These are phyloP conservation scores for Cephus sareptanus DNA, from an alignment of 2,888 invertebrate species.

Conservation along the genomic window DNA sequence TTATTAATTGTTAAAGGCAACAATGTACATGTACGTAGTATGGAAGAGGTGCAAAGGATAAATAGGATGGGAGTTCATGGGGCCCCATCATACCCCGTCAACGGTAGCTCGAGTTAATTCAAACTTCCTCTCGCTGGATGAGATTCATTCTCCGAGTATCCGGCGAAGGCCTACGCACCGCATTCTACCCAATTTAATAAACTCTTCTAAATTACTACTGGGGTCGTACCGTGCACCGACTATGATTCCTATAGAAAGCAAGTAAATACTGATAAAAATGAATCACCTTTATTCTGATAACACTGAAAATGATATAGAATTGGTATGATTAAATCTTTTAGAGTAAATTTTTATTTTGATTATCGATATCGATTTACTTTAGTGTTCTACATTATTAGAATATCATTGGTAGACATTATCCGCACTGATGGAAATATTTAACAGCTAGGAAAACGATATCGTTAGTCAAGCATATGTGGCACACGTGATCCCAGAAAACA, in stretches of 20 bases:
- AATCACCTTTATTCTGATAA: not conserved
- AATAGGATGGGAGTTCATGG: conserved; percentile 40
- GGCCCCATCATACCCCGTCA: conserved; percentile 7
- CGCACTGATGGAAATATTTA: not conserved
- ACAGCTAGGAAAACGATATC: not conserved
- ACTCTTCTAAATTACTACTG: conserved; percentile 50
- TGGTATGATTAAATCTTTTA: not conserved
- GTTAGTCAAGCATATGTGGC: conserved; percentile 39
- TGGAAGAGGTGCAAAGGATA: conserved; percentile 34
- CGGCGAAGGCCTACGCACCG: conserved; percentile 61
- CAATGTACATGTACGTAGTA: not conserved
- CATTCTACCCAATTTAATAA: conserved; percentile 64
- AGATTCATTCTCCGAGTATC: conserved; percentile 65
- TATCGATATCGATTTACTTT: not conserved
- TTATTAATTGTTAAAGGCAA: not conserved
- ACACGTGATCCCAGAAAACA: conserved; percentile 61
- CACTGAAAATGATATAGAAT: not conserved
- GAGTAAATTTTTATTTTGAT: not conserved
- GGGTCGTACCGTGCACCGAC: conserved; percentile 37
- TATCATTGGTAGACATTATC: not conserved
- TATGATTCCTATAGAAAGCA: conserved; percentile 37
- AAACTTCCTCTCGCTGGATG: conserved; percentile 63
- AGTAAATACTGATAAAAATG: conserved; percentile 25
- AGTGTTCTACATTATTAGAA: not conserved
- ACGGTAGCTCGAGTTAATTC: conserved; percentile 59